phyloP scores from a whole-genome alignment of 2,888 invertebrate species.

The Acheta domesticus region DNA sequence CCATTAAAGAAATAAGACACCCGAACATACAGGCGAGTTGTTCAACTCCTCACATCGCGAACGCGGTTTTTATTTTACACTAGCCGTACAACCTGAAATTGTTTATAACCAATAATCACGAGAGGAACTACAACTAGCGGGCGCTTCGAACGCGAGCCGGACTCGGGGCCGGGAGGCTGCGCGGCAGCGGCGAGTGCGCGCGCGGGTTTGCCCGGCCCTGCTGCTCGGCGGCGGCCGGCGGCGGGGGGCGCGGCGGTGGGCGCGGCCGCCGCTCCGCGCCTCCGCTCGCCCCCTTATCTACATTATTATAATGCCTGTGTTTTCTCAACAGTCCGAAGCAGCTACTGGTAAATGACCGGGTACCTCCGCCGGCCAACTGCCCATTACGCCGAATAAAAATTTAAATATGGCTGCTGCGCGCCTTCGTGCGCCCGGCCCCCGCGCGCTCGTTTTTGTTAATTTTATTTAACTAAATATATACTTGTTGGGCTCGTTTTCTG shows the following conservation, averaged over 20 bases:
- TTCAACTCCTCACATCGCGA: no score
- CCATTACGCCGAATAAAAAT: slow-evolving; percentile 37
- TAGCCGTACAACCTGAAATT: no score
- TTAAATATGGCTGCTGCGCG: slow-evolving; percentile 30
- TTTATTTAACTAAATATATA: slow-evolving; percentile 11
- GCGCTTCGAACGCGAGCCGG: no score
- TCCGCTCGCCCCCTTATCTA: slow-evolving; percentile 1
- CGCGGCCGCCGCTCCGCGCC: background rate
- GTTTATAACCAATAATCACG: no score
- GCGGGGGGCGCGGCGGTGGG: slow-evolving; percentile 18
- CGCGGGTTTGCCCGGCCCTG: background rate
- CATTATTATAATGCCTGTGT: slow-evolving; percentile 18
- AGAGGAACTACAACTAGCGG: no score
- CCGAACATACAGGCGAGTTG: no score
- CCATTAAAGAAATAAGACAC: no score
- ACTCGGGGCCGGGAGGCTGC: no score
- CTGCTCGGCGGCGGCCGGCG: background rate
- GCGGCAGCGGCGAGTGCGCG: no score
- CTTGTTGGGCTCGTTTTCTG: slow-evolving; percentile 4
- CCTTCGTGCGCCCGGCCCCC: background rate
- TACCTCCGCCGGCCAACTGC: slow-evolving; percentile 30
- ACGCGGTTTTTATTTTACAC: no score
- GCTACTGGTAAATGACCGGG: slow-evolving; percentile 38
- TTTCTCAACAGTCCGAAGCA: slow-evolving; percentile 12
- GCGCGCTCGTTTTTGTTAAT: background rate